Base-by-base conservation (phyloP, 2,113 vertebrate species). In the Collichthys lucidus region DNA sequence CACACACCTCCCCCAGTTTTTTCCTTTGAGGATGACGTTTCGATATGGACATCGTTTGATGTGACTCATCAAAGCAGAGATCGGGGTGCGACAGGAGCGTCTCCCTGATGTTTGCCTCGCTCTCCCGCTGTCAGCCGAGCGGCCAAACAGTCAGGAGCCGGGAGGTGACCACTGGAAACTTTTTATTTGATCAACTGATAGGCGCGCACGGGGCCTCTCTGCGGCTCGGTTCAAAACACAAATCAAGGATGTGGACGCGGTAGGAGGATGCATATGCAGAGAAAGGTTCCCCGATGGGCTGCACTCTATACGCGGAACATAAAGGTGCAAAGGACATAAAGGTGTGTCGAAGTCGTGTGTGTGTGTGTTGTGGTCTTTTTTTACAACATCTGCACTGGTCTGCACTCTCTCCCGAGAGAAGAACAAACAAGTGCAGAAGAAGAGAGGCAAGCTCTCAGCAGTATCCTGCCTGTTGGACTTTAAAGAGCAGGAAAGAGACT, bases 1-100 rank as follows among this genome's bases (percentile, higher is more conserved):
- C 72, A 47, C 2, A 44, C 68, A 69, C 78, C 82, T 73, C 84
- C 81, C 80, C 77, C 55, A 42, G 83, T 75, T 96, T 96, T 96
- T 97, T 94, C 91, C 92, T 94, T 93, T 94, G 94, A 95, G 88
- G 94, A 75, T 77, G 83, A 91, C 69, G 83, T 92, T 85, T 44
- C 85, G 89, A 93, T 89, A 82, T 72, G 90, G 83, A 88, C 87
- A 83, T 73, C 75, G 69, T 93, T 94, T 93, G 92, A 94, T 93
- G 91, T 86, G 84, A 78, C 85, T 88, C 90, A 87, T 93, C 93
- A 93, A 94, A 94, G 92, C 84, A 3, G 47, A 69, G 84, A 89
- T 89, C 55, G 78, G 89, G 82, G 83, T 82, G 90, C 78, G 92
- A 92, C 88, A 89, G 89, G 76, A 85, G 86, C 86, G 77, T 92